A percentile compares a stretch with the other conserved stretches of the same genome.
These are phyloP conservation scores for Aplysia californica DNA, from an alignment of 1,140 invertebrate species.

Conservation along the genomic window DNA sequence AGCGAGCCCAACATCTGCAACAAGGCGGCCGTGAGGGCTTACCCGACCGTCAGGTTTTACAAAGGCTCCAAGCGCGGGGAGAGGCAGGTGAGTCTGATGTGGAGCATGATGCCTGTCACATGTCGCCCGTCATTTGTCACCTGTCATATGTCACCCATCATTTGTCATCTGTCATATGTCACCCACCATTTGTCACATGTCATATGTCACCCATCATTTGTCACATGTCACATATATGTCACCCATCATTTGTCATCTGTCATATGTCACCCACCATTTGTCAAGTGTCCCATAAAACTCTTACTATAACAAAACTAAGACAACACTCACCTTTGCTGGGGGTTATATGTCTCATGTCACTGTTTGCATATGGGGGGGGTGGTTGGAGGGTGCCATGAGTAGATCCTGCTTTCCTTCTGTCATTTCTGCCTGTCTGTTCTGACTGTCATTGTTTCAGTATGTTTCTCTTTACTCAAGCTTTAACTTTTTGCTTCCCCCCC, in stretches of 20 bases:
- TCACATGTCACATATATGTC: not conserved
- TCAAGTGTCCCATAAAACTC: too few species aligned
- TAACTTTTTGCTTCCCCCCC: too few species aligned
- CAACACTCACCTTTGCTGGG: too few species aligned
- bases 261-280: too few species aligned
- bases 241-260: too few species aligned
- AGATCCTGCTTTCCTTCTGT: not conserved
- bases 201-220: too few species aligned
- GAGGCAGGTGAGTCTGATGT: not conserved
- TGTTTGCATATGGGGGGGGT: not conserved
- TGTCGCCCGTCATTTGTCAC: not conserved
- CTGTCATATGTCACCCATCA: too few species aligned
- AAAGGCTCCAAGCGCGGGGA: slow-evolving; percentile 36
- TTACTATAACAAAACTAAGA: too few species aligned
- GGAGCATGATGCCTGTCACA: not conserved
- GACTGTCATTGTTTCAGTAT: not conserved
- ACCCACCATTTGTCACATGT: too few species aligned
- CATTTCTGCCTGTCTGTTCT: not conserved
- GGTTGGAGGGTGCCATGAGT: not conserved
- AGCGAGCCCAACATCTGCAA: slow-evolving; percentile 66
- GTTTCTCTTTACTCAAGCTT: too few species aligned
- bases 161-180: too few species aligned
- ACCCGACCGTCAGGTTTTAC: slow-evolving; percentile 72
- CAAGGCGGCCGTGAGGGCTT: slow-evolving; percentile 69
- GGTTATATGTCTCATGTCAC: not conserved